phyloP scores from a whole-genome alignment of 2,113 vertebrate species.

The Takifugu bimaculatus region DNA sequence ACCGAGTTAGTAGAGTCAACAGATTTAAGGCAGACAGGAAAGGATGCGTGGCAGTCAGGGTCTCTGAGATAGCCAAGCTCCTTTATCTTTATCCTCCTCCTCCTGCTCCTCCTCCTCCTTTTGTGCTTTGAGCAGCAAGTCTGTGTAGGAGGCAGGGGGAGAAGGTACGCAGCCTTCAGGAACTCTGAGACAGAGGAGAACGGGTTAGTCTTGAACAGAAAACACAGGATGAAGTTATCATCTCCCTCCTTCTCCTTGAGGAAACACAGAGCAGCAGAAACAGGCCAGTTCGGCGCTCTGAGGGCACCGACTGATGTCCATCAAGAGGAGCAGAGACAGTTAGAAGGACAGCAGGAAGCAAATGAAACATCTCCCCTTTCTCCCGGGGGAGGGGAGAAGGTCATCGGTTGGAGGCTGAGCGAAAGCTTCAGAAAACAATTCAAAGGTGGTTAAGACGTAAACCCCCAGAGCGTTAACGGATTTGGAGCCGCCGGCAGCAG shows the following conservation, averaged over 20 bases:
- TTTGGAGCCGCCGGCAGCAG: not conserved
- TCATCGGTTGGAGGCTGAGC: not conserved
- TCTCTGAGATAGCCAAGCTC: too few relatives aligned
- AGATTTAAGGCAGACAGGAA: too few relatives aligned
- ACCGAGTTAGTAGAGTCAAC: too few relatives aligned
- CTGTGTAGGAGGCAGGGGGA: conserved; percentile 3
- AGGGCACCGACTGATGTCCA: too few relatives aligned
- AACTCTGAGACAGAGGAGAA: conserved; percentile 23
- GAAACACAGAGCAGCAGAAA: too few relatives aligned
- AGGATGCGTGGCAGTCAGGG: too few relatives aligned
- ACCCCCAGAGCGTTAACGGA: not conserved
- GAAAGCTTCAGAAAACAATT: not conserved
- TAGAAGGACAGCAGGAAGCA: not conserved
- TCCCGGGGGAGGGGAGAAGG: not conserved
- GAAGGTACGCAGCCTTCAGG: not conserved
- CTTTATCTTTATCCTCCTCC: too few relatives aligned
- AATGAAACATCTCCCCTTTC: not conserved
- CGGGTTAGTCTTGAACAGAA: conserved; percentile 21
- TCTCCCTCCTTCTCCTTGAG: not conserved
- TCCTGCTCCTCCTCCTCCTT: not conserved
- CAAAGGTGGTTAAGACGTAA: not conserved
- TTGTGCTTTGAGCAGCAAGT: conserved; percentile 31
- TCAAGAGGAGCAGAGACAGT: not conserved
- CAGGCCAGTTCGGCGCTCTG: too few relatives aligned
- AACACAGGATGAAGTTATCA: not conserved